These are phyloP conservation scores for Simalia tracyae DNA, from an alignment of 2,797 vertebrate genomes.

Conservation along the genomic window DNA sequence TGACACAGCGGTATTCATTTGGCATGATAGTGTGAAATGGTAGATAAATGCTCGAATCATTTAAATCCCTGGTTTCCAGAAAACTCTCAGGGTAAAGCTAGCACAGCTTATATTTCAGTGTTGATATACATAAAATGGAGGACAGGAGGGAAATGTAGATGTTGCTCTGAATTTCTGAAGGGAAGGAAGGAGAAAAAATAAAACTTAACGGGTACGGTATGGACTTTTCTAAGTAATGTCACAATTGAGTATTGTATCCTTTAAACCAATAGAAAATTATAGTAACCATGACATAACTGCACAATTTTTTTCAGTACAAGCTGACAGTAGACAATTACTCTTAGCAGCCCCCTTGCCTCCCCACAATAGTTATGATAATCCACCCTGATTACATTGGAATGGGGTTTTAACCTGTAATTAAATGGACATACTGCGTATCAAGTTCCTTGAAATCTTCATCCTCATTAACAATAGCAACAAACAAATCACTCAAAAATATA, in stretches of 20 bases:
- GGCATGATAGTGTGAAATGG: background rate
- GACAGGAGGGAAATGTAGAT: background rate
- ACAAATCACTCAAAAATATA: slow-evolving; percentile 34
- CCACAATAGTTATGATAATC: slow-evolving; percentile 12
- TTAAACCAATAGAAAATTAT: background rate
- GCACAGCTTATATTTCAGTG: background rate
- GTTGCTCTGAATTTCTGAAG: background rate
- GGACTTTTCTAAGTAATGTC: background rate
- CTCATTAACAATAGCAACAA: slow-evolving; percentile 34
- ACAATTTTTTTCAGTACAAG: background rate
- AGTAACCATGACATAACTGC: background rate
- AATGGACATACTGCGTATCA: background rate
- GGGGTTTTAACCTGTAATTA: slow-evolving; percentile 28
- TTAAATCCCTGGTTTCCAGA: background rate
- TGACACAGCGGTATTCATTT: background rate
- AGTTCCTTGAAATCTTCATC: slow-evolving; percentile 29
- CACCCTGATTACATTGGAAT: slow-evolving; percentile 33
- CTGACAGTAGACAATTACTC: background rate
- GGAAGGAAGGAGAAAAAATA: background rate
- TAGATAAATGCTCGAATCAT: background rate
- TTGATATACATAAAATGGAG: background rate
- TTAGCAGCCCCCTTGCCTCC: background rate
- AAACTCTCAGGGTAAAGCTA: background rate
- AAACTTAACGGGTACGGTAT: background rate
- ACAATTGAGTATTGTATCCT: background rate